Evolutionary conservation across 1,140 invertebrate species (phyloP), one percentile per base, ranked within the genome.

Genomic region (Lithobius niger): DNA sequence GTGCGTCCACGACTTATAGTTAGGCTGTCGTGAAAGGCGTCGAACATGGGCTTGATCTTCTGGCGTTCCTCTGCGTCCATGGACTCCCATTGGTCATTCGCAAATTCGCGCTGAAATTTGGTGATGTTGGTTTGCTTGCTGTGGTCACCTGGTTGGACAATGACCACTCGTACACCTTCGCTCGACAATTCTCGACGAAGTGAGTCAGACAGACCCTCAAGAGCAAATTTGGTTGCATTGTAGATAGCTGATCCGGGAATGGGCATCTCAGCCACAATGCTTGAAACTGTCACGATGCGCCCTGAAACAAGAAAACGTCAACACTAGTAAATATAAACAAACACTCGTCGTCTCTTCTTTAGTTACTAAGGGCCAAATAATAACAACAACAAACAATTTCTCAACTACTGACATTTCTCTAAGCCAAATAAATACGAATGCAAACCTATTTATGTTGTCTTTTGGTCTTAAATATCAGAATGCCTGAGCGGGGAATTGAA

Each of bases 201-300:
- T 19, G 58, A 57, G 50, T 71, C 63, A 3, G 60, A 64, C 43
- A 73, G 69, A 18, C 62, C 62, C 59, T 71, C 68, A 1, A 62
- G 57, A 3, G 60, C 71, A 61, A 55, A 69, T 50, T 73, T 73
- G 0, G 65, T 65, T 22, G 69, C 65, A 13, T 59, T 60, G 58
- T 73, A 73, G 2, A 66, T 58, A 25, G 62, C 48, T 31, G 63
- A 48, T 19, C 62, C 59, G 16, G 68, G 70, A 28, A 61, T 65
- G 18, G 62, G 56, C 19, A 64, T 16, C 2, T 52, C 47, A 0
- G 68, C 71, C 56, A 69, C 67, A 1, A 72, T 61, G 57, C 70
- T 72, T 2, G 66, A 69, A 0, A 71, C 61, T 22, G 70, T 73
- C 2, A 73, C 61, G 36, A 73, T 62, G 42, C 71, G 63, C 2